Conservation (phyloP, 2,113 vertebrate genomes). For the Brachypodius melanocephalos region DNA sequence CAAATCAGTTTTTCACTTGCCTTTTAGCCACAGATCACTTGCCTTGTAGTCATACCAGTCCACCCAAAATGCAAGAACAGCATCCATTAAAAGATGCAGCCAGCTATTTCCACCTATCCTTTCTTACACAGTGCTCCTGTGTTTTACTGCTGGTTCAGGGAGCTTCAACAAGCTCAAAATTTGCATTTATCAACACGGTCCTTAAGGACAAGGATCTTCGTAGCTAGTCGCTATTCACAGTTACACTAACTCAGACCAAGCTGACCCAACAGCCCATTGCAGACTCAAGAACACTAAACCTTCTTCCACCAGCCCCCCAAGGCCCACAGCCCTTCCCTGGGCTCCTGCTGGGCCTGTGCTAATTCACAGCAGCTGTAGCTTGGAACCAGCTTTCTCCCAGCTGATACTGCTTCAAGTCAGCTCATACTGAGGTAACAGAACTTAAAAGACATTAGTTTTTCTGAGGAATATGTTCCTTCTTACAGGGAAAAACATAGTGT, state of each 20-base stretch:
- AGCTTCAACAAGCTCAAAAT: background rate
- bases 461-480: background rate
- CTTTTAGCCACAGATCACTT: background rate
- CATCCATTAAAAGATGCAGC: background rate
- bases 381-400: background rate
- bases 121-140: background rate
- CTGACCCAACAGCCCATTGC: fast-evolving
- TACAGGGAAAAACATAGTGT: background rate
- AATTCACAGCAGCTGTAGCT: background rate
- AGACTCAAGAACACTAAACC: background rate
- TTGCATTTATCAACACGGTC: background rate
- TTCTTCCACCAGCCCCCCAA: fast-evolving
- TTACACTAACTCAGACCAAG: background rate
- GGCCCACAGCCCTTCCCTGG: background rate
- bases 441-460: background rate
- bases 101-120: background rate
- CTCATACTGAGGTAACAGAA: background rate
- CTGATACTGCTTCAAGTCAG: background rate
- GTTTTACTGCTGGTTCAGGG: background rate
- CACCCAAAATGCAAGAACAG: background rate
- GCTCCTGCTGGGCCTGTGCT: background rate
- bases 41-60: background rate
- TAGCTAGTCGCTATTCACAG: background rate
- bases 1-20: background rate
- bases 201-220: background rate